These are phyloP conservation scores for Nemotelus pantherinus DNA, from an alignment of 2,888 invertebrate species.

Conservation along the genomic window DNA sequence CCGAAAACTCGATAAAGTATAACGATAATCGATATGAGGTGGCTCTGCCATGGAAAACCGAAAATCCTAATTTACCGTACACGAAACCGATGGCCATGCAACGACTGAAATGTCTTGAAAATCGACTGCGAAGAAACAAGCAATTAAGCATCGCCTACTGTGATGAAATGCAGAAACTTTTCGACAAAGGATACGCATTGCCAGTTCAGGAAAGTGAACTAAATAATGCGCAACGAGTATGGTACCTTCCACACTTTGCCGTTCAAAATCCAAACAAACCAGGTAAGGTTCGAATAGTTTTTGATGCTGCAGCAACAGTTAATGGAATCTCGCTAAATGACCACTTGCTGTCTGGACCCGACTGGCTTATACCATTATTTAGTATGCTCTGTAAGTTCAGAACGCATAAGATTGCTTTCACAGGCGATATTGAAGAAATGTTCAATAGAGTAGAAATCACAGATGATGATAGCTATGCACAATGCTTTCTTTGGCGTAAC, in stretches of 20 bases:
- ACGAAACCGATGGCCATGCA: neutral
- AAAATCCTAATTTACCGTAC: neutral
- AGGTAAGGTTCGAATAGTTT: no score
- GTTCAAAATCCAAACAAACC: no score
- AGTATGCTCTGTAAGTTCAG: neutral
- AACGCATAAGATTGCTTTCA: neutral
- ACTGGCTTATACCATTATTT: no score
- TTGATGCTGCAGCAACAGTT: no score
- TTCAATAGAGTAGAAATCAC: constrained; percentile 12
- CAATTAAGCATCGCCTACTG: neutral
- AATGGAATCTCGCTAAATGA: constrained; percentile 4
- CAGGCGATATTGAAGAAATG: no score
- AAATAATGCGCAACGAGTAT: neutral
- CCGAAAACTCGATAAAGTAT: neutral
- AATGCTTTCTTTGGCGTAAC: constrained; percentile 9
- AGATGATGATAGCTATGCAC: neutral
- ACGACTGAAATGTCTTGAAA: no score
- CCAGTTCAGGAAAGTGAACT: no score
- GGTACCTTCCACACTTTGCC: constrained; percentile 19
- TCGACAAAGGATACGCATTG: no score
- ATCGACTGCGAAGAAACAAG: neutral
- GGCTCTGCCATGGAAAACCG: constrained; percentile 6
- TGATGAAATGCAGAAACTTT: neutral
- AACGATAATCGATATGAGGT: neutral
- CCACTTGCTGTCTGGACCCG: neutral